Conservation (phyloP, 2,113 vertebrate genomes). For the Siniperca chuatsi region DNA sequence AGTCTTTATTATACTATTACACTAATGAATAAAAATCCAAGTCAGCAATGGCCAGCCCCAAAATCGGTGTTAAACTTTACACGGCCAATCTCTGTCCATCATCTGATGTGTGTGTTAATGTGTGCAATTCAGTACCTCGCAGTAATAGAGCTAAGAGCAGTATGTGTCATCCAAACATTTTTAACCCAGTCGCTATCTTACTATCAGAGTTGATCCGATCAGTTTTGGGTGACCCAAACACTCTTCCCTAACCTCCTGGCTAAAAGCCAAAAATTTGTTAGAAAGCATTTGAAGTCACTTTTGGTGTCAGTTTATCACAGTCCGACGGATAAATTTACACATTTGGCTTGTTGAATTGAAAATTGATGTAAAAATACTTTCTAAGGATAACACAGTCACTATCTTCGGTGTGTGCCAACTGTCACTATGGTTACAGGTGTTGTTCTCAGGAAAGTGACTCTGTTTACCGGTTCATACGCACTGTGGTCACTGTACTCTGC, state of each 20-base stretch:
- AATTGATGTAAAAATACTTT: conserved; percentile 5
- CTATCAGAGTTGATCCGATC: not conserved
- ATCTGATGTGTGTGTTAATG: not conserved
- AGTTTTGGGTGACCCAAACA: conserved; percentile 1
- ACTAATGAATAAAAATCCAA: not conserved
- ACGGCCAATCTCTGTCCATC: not conserved
- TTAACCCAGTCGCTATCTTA: not conserved
- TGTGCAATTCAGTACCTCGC: not conserved
- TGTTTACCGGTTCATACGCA: not conserved
- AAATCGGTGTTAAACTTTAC: not conserved
- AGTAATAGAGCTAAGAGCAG: not conserved
- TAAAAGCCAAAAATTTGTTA: not conserved
- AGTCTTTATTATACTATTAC: not conserved
- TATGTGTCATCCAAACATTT: conserved; percentile 4
- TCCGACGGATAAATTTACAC: not conserved
- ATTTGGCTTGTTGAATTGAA: conserved; percentile 1
- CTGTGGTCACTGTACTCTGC: not conserved
- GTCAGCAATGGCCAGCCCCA: not conserved
- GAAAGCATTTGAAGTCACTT: not conserved
- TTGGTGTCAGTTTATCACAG: conserved; percentile 10
- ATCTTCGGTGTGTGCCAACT: not conserved
- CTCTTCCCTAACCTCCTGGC: not conserved
- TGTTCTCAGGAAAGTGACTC: not conserved
- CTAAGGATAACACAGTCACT: not conserved
- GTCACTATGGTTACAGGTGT: not conserved